Base-by-base conservation (phyloP, 2,797 vertebrate genomes). In the Arremon aurantiirostris region DNA sequence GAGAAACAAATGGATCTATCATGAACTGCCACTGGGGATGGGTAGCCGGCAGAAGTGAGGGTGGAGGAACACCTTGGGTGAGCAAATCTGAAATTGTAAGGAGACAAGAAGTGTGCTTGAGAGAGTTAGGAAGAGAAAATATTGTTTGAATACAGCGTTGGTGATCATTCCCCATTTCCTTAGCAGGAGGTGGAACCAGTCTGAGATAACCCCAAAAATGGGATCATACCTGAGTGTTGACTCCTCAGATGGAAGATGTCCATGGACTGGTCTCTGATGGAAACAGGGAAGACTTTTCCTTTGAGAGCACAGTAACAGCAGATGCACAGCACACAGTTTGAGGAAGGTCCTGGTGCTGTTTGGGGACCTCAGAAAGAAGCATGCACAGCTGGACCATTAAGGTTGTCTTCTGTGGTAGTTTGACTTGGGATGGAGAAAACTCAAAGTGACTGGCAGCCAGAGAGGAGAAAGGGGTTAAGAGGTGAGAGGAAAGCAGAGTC, bases 391-490 rank as follows among this genome's bases (percentile, higher is more conserved):
- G 46, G 41, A 26, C 3, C 52, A 17, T 39, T 65, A 59, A 44
- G 28, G 28, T 7, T 41, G 2, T 92, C 30, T 75, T 75, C 61
- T 57, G 26, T 19, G 17, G 27, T 46, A 50, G 47, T 77, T 77
- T 1, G 16, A 22, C 23, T 75, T 34, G 46, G 27, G 53, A 83
- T 65, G 8, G n/a, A 90, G 89, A 90, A 94, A 95, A 94, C 66
- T 83, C n/a, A 55, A 50, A 90, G 73, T 89, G 89, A 86, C 42
- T 90, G 89, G 70, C 88, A 96, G 66, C 41, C 70, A 86, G 46
- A 86, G 47, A 72, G 63, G 28, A 93, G 91, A 88, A 76, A 91
- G 37, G 13, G 63, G 73, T 94, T 87, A 90, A 91, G 73, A 94
- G 82, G 76, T 65, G 50, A 92, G 39, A 88, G 57, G 34, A 94